These are phyloP conservation scores for Synergus umbraculus DNA, from an alignment of 2,888 invertebrate species.

Conservation along the genomic window DNA sequence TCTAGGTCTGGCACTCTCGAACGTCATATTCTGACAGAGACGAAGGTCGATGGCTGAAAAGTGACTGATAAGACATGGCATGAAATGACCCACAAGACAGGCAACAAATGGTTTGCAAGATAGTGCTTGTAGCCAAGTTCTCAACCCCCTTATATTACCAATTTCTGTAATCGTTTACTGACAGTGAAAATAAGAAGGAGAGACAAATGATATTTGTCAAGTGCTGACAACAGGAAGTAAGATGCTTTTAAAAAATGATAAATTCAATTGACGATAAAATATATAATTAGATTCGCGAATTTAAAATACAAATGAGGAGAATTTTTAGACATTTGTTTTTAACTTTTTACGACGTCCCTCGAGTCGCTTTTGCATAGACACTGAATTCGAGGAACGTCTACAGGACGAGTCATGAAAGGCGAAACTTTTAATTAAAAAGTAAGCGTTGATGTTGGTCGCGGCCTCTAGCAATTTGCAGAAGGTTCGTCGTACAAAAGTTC, in stretches of 20 bases:
- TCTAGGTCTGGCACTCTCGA: background rate
- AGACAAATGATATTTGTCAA: background rate
- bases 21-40: conserved; percentile 37
- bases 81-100: conserved; percentile 24
- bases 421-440: conserved; percentile 69
- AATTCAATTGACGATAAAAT: background rate
- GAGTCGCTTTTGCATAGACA: conserved; percentile 19
- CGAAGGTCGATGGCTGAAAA: conserved; percentile 37
- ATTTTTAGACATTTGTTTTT: background rate
- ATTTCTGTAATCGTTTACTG: background rate
- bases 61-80: conserved; percentile 36
- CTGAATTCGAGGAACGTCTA: conserved; percentile 28
- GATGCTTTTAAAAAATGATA: background rate
- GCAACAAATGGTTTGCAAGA: conserved; percentile 38
- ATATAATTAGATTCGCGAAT: background rate
- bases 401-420: conserved; percentile 51
- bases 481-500: conserved; percentile 12
- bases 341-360: conserved; percentile 11
- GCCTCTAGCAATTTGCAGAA: conserved; percentile 53
- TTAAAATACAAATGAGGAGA: background rate
- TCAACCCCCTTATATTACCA: background rate
- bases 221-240: background rate
- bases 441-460: conserved; percentile 58
- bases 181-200: background rate
- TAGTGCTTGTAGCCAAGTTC: background rate